Evolutionary conservation across 2,888 invertebrate genomes (phyloP), one percentile per base, ranked within the genome.

Genomic region (Laothoe populi): DNA sequence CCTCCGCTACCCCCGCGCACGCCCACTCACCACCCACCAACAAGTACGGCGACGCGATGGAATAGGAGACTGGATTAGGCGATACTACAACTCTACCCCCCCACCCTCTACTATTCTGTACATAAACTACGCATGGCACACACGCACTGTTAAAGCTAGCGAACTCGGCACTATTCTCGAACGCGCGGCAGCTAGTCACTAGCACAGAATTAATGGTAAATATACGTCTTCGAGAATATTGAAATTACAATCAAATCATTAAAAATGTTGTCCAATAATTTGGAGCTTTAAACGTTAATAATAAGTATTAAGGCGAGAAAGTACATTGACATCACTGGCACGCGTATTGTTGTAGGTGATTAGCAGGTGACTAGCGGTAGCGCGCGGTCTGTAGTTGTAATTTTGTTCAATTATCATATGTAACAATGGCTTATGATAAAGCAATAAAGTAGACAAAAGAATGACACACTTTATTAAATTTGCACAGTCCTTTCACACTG

Each of bases 31-130:
- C 77, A 11, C 44, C 75, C 65, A 87, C 88, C 63, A 90, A 89
- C 83, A 81, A 86, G 69, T 91, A 93, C 68, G 89, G 87, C 5
- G 88, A 92, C 73, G 65, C 59, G 45, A 74, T 91, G 75, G 91
- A 92, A 19, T 92, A 81, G 69, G 48, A 26, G 23, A 19, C 10
- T 40, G 4, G 13, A 24, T 23, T 8, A 16, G 11, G 11, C 11
- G 23, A 46, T 23, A 38, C 26, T 4, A 3, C 3, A 44, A 44
- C 44, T 11, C n/a, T 31, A 13, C 10, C 1, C 38, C 11, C 10
- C 38, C 13, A 31, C 31, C 31, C 31, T 4, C 31, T 8, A 31
- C 31, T 8, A 5, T 4, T 2, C 8, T 31, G 31, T 31, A 31
- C 5, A 26, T 26, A 26, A 26, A 31, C 31, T 8, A 31, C 31